phyloP scores from a whole-genome alignment of 2,797 vertebrate genomes.

The Streptopelia turtur region DNA sequence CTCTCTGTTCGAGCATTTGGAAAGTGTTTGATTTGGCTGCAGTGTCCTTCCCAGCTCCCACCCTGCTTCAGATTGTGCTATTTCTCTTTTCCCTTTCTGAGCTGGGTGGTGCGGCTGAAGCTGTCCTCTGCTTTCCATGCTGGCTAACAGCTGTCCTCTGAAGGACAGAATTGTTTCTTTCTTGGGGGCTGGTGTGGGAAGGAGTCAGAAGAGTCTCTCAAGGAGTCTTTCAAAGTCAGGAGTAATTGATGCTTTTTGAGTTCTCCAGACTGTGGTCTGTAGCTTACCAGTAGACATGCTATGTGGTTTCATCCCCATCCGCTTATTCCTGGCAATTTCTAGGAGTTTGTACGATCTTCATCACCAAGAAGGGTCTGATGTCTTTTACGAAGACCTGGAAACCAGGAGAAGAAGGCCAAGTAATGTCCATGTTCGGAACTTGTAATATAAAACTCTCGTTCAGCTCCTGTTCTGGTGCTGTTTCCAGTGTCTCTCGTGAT shows the following conservation, averaged over 20 bases:
- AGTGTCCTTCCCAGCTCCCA: background rate
- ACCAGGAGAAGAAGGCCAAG: background rate
- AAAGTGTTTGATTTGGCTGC: conserved; percentile 62
- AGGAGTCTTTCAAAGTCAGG: conserved; percentile 28
- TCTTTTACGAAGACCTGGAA: conserved; percentile 32
- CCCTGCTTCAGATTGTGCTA: conserved; percentile 16
- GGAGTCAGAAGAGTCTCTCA: conserved; percentile 30
- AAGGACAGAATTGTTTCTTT: conserved; percentile 29
- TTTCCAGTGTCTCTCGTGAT: background rate
- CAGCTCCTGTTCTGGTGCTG: background rate
- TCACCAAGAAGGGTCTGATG: background rate
- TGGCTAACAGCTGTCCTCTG: background rate
- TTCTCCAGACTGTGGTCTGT: conserved; percentile 41
- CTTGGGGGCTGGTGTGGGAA: background rate
- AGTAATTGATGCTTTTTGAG: conserved; percentile 37
- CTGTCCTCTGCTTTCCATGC: background rate
- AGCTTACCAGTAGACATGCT: conserved; percentile 25
- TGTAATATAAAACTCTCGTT: background rate
- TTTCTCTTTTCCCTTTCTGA: conserved; percentile 5
- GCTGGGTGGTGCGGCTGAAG: background rate
- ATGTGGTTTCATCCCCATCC: conserved; percentile 49
- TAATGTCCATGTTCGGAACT: background rate
- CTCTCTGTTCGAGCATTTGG: conserved; percentile 44
- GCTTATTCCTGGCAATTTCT: conserved; percentile 26
- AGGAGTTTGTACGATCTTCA: background rate